Evolutionary conservation across 2,888 invertebrate species (phyloP).

Genomic region (Macrophya annulata): DNA sequence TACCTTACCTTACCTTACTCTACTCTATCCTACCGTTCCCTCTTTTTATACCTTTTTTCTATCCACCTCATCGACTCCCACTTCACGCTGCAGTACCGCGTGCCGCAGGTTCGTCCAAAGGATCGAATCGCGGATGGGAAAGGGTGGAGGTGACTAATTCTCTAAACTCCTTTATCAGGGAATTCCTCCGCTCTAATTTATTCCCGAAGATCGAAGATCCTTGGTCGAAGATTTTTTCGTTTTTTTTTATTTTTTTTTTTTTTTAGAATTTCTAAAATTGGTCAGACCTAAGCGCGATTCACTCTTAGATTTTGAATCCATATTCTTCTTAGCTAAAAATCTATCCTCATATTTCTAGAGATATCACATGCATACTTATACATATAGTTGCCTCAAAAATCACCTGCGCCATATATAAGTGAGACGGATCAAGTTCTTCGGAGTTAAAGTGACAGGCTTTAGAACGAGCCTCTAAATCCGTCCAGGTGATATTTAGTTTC

Average conservation of each 20-base stretch:
- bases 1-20: slow-evolving; percentile 53
- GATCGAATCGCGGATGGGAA: slow-evolving; percentile 29
- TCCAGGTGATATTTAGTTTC: slow-evolving; percentile 74
- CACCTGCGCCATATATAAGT: slow-evolving; percentile 70
- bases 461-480: slow-evolving; percentile 54
- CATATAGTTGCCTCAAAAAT: not conserved
- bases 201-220: not conserved
- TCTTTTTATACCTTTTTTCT: slow-evolving; percentile 21
- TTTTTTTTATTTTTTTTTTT: too few relatives aligned
- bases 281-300: too few relatives aligned
- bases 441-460: slow-evolving; percentile 73
- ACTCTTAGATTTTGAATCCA: too few relatives aligned
- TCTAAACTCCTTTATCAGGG: slow-evolving; percentile 23
- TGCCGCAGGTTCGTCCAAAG: slow-evolving; percentile 51
- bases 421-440: slow-evolving; percentile 70
- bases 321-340: too few relatives aligned
- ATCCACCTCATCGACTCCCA: slow-evolving; percentile 38
- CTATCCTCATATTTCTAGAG: too few relatives aligned
- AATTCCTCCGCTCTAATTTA: not conserved
- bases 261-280: not conserved
- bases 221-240: too few relatives aligned
- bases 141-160: slow-evolving; percentile 12
- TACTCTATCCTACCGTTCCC: slow-evolving; percentile 48
- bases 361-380: too few relatives aligned
- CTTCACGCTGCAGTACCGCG: slow-evolving; percentile 46